Base-by-base conservation (phyloP, 2,888 invertebrate species). In the Phragmatobia fuliginosa region DNA sequence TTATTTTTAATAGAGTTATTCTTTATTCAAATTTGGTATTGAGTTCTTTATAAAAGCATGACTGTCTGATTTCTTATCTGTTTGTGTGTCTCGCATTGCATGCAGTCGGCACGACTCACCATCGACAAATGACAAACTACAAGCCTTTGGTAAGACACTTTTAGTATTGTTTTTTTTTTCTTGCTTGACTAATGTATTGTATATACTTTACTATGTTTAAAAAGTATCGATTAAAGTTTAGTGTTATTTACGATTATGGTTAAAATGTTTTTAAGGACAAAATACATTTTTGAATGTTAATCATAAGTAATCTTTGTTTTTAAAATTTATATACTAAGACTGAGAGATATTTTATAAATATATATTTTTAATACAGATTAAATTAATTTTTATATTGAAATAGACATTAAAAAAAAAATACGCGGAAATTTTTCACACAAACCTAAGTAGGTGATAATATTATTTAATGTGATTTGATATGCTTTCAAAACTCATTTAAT, bases 41-140 rank as follows among this genome's bases (percentile, higher is more conserved):
- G 73, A 67, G 49, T 66, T 45, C 68, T 41, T 49, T 58, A 59
- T 70, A 73, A 73, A 73, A 80, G 83, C 83, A 83, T 86, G 85
- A 88, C 80, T 84, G 80, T 77, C 83, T 84, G 82, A 76, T 85
- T 83, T 87, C 76, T 68, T 88, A 83, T 92, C 84, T 92, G 86
- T 80, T 68, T 81, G 79, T 91, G 89, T 91, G 85, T 90, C 89
- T 82, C 86, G 89, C 89, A 84, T 90, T 92, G 94, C 94, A 92
- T 90, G 92, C 91, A 93, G 93, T 88, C 88, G 88, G 86, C 90
- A 86, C 89, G 82, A 76, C 88, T 76, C 87, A 82, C 73, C 88
- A 81, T 64, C 87, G 83, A 83, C 91, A 87, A 90, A 94, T 94
- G 94, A 92, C 90, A 83, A 90, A 85, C 90, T 94, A 94, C 93